Percentiles rank a stretch among this genome's conserved stretches.
These are phyloP conservation scores for Nibea coibor DNA, from an alignment of 2,113 vertebrate species.

Conservation along the genomic window DNA sequence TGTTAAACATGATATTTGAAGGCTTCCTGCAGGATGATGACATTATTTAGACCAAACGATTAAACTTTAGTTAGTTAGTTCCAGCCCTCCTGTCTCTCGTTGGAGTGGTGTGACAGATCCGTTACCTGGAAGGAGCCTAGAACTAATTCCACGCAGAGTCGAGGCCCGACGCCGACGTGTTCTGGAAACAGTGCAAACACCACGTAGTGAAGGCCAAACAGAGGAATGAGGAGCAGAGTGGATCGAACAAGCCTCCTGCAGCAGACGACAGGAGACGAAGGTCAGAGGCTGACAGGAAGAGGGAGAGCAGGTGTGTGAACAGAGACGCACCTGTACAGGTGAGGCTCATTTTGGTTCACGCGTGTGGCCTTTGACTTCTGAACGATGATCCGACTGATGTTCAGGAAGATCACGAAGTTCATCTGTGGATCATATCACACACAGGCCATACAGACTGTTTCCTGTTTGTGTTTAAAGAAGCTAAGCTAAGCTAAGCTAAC, in stretches of 20 bases:
- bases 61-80: too few relatives aligned
- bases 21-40: too few relatives aligned
- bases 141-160: conserved; percentile 88
- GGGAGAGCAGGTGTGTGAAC: not conserved
- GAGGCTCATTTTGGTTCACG: conserved; percentile 69
- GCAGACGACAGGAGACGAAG: not conserved
- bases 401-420: conserved; percentile 85
- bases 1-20: not conserved
- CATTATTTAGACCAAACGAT: too few relatives aligned
- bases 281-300: not conserved
- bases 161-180: conserved; percentile 85
- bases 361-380: conserved; percentile 78
- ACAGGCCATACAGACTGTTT: too few relatives aligned
- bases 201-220: conserved; percentile 89
- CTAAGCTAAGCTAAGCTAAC: too few relatives aligned
- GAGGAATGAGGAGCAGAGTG: conserved; percentile 87
- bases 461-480: too few relatives aligned
- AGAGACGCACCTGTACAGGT: conserved; percentile 75
- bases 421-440: conserved; percentile 33
- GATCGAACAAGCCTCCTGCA: conserved; percentile 85
- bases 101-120: not conserved
- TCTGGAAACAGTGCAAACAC: conserved; percentile 90
- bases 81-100: too few relatives aligned
- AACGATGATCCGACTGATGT: conserved; percentile 80
- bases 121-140: conserved; percentile 90